These are phyloP conservation scores for Drosophila monieri DNA, from an alignment of 2,888 invertebrate genomes.

Conservation along the genomic window DNA sequence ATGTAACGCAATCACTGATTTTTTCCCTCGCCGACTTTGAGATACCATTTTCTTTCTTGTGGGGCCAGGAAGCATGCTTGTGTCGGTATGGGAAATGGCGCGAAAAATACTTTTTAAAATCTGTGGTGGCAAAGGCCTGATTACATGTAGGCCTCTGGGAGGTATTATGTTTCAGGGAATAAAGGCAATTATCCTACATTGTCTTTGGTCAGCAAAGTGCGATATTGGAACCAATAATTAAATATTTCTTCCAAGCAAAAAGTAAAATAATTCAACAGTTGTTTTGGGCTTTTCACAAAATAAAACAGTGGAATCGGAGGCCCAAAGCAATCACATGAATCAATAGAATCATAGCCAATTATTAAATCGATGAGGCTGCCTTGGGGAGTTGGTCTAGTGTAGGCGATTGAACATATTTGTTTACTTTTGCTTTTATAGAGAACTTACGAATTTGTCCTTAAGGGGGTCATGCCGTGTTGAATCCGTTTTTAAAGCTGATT, in stretches of 20 bases:
- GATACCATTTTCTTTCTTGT: too few species aligned
- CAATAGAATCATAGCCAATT: background rate
- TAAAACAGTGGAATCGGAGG: background rate
- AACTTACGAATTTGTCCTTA: too few species aligned
- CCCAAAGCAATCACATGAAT: background rate
- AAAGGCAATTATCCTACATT: background rate
- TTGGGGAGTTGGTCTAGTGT: too few species aligned
- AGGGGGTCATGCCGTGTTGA: too few species aligned
- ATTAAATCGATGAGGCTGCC: background rate
- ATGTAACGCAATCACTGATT: slow-evolving; percentile 39
- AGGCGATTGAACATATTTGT: too few species aligned
- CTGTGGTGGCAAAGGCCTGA: background rate
- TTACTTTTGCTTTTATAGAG: too few species aligned
- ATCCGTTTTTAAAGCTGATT: too few species aligned
- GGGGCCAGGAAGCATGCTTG: too few species aligned
- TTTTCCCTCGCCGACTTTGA: background rate
- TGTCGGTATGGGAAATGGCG: background rate
- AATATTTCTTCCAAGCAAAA: background rate
- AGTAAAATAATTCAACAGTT: background rate
- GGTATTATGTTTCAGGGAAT: background rate
- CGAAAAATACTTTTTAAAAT: background rate
- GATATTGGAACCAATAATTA: background rate
- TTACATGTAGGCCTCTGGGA: background rate
- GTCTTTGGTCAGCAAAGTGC: background rate
- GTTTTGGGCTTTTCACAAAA: background rate